Conservation (phyloP, 2,888 invertebrate genomes). For the Drosophila fulvimacula region DNA sequence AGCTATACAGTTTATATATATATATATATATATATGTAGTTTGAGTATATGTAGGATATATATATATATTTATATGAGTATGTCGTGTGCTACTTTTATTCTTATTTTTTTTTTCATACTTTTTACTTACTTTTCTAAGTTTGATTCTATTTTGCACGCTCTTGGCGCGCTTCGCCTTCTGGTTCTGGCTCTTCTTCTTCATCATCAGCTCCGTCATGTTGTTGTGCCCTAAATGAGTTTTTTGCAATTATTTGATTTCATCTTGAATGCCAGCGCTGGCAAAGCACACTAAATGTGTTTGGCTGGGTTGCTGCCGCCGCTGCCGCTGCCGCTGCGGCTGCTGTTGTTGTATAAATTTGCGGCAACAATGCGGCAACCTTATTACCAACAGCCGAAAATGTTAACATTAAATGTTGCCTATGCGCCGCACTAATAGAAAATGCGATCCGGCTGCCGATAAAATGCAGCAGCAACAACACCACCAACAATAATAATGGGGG, state of each 20-base stretch:
- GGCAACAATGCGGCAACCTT: constrained; percentile 66
- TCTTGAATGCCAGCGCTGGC: constrained; percentile 68
- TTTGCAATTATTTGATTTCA: constrained; percentile 81
- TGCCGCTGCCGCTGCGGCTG: constrained; percentile 19
- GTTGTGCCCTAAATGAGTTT: constrained; percentile 78
- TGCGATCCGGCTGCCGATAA: constrained; percentile 70
- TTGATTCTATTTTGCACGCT: constrained; percentile 56
- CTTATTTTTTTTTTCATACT: constrained; percentile 19
- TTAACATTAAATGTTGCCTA: constrained; percentile 72
- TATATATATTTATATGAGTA: constrained; percentile 8
- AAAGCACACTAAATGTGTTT: constrained; percentile 46
- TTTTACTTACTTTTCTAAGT: constrained; percentile 48
- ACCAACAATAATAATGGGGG: constrained; percentile 25
- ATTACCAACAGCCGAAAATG: constrained; percentile 68
- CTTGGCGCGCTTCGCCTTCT: constrained; percentile 11
- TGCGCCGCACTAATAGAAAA: constrained; percentile 79
- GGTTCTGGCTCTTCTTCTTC: constrained; percentile 11
- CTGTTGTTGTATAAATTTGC: constrained; percentile 52
- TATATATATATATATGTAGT: constrained; percentile 21
- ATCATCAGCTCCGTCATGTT: constrained; percentile 21
- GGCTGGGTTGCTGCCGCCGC: constrained; percentile 26
- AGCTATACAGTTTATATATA: constrained; percentile 28
- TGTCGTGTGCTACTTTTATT: constrained; percentile 15
- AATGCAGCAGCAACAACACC: constrained; percentile 48
- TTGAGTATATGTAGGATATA: constrained; percentile 23